Evolutionary conservation across 1,140 invertebrate genomes (phyloP), one percentile per base, ranked within the genome.

Genomic region (Zaprionus africanus): DNA sequence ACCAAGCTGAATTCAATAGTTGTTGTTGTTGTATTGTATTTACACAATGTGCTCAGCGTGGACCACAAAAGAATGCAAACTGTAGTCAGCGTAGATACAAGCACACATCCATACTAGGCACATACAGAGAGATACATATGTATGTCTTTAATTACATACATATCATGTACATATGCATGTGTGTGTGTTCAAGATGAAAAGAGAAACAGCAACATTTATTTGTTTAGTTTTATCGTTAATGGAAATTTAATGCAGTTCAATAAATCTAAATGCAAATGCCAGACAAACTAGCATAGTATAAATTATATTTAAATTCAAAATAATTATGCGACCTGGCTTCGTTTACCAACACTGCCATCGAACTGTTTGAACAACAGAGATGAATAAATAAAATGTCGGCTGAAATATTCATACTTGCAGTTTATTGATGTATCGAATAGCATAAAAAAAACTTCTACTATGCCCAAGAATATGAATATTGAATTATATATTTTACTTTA

Each of bases 221-320:
- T 63, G 36, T 49, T 63, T 64, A 53, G 60, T 69, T 74, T 69
- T 43, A 64, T 46, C 54, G 56, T 59, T 78, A 78, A 78, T 78
- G 70, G 59, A 68, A 74, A 75, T 64, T 78, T 54, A 64, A 78
- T 78, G 71, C 70, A 67, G 64, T 69, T 63, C 61, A 78, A 78
- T 78, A 78, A 75, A 78, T 74, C 68, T 78, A 24, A 46, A 58
- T 54, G 57, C 41, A 43, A 75, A 49, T 58, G 51, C 13, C 34
- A 49, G 26, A 66, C 17, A 34, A 15, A 61, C 54, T 36, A 53
- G 63, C 17, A 11, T 22, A 38, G 41, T 46, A 75, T 41, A 51
- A 63, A 70, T 63, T 70, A 11, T 19, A 24, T 31, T 31, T 13
- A 71, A 60, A 54, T 76, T 49, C 34, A 31, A 66, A 57, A 66